Evolutionary conservation across 2,797 vertebrate genomes (phyloP).

Genomic region (Cuculus canorus): DNA sequence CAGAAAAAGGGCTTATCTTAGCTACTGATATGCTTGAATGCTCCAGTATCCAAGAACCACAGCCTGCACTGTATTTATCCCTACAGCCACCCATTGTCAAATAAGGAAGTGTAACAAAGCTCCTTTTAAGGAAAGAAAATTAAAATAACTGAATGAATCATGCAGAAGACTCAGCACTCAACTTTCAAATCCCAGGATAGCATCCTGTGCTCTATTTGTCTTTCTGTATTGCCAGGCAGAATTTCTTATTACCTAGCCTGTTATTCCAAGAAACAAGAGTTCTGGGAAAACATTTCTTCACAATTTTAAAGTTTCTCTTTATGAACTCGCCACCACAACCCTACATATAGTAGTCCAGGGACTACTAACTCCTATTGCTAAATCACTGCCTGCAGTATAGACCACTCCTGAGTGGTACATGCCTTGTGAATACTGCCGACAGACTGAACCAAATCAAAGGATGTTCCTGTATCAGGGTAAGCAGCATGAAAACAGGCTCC

Average conservation of each 20-base stretch:
- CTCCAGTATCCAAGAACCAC: conserved; percentile 7
- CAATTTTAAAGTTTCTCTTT: background rate
- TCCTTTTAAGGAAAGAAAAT: conserved; percentile 58
- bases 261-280: background rate
- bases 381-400: background rate
- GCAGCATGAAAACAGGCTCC: background rate
- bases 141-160: conserved; percentile 64
- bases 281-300: background rate
- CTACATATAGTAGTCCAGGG: background rate
- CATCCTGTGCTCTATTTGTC: background rate
- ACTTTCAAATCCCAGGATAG: conserved; percentile 15
- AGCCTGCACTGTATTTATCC: conserved; percentile 26
- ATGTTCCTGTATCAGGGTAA: background rate
- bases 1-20: conserved; percentile 44
- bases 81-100: conserved; percentile 32
- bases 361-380: background rate
- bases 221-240: background rate
- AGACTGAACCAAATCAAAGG: background rate
- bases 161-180: conserved; percentile 2
- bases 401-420: background rate
- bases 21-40: conserved; percentile 29
- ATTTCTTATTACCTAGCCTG: background rate
- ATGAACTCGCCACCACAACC: background rate
- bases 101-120: conserved; percentile 37
- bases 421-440: fast-evolving